Evolutionary conservation across 2,797 vertebrate genomes (phyloP).

Genomic region (Babyrousa celebensis): DNA sequence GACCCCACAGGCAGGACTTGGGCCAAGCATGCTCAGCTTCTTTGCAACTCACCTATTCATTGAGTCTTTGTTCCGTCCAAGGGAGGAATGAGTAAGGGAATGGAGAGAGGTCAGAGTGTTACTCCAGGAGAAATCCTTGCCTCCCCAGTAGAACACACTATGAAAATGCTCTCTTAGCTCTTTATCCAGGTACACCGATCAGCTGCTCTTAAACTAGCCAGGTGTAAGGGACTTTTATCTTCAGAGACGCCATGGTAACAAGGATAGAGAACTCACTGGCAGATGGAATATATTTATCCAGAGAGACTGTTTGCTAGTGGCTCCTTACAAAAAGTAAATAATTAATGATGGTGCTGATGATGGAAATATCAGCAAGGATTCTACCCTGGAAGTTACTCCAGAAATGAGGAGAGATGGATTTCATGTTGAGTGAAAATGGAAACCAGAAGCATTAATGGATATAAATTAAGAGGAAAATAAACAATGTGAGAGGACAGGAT

Average conservation of each 20-base stretch:
- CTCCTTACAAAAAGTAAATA: conserved; percentile 74
- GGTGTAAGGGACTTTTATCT: conserved; percentile 28
- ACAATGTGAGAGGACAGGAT: not conserved
- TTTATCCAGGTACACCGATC: not conserved
- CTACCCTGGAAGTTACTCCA: not conserved
- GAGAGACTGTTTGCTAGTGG: conserved; percentile 53
- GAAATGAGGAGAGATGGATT: conserved; percentile 21
- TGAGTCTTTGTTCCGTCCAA: not conserved
- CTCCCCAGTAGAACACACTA: not conserved
- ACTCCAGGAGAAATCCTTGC: not conserved
- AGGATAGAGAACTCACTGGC: not conserved
- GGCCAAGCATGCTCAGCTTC: not conserved
- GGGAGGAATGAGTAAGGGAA: not conserved
- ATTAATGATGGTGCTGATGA: conserved; percentile 10
- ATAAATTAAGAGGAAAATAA: conserved; percentile 56
- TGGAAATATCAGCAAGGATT: conserved; percentile 37
- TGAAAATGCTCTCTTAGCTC: conserved; percentile 8
- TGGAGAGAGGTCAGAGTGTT: not conserved
- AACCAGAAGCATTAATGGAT: conserved; percentile 40
- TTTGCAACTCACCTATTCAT: not conserved
- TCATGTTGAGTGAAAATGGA: conserved; percentile 65
- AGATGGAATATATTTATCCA: conserved; percentile 77
- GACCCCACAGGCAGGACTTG: not conserved
- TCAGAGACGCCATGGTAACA: conserved; percentile 63
- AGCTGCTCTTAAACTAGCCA: conserved; percentile 36